Conservation (phyloP, 2,797 vertebrate genomes). For the Myiothlypis coronata region DNA sequence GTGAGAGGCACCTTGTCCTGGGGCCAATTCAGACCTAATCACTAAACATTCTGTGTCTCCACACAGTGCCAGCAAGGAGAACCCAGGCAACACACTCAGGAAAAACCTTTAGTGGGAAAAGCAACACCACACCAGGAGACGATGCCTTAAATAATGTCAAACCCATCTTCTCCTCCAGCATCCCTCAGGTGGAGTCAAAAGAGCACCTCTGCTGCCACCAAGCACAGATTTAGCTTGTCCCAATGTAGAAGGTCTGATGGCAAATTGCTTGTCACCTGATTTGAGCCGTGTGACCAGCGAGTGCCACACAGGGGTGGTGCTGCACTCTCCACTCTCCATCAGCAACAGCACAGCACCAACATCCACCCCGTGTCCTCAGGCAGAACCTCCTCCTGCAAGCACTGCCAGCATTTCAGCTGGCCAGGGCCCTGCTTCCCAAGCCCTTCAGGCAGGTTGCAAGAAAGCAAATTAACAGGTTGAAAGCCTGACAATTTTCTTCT, state of each 20-base stretch:
- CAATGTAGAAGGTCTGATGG: neutral
- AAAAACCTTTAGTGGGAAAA: neutral
- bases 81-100: neutral
- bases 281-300: neutral
- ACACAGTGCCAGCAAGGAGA: neutral
- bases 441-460: neutral
- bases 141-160: neutral
- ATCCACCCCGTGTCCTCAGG: neutral
- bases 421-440: neutral
- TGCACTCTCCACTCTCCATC: neutral
- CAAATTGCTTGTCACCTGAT: neutral
- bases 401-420: neutral
- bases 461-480: conserved; percentile 27
- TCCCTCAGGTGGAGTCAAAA: neutral
- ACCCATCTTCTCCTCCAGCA: neutral
- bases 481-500: conserved; percentile 1
- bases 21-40: neutral
- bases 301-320: neutral
- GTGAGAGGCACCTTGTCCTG: neutral
- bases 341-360: neutral
- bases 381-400: neutral
- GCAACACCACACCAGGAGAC: rapidly evolving
- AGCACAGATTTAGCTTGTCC: neutral
- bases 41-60: neutral
- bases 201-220: neutral